These are phyloP conservation scores for Meteorus colon DNA, from an alignment of 2,888 invertebrate species.

Conservation along the genomic window DNA sequence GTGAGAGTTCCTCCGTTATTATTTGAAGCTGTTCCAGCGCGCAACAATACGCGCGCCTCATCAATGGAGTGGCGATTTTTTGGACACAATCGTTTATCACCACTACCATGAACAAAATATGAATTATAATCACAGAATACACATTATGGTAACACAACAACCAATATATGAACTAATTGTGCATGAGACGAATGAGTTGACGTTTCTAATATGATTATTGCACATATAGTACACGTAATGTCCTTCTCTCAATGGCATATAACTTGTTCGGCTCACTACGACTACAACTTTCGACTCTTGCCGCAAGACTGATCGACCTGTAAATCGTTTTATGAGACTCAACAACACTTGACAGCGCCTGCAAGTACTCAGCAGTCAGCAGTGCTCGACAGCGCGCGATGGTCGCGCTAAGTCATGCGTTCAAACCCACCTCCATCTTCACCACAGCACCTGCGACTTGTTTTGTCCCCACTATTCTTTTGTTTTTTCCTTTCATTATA, in stretches of 20 bases:
- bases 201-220: background rate
- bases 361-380: background rate
- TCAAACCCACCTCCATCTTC: constrained; percentile 22
- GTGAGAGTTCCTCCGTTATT: background rate
- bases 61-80: background rate
- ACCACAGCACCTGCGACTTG: constrained; percentile 17
- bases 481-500: background rate
- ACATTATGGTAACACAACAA: background rate
- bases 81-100: background rate
- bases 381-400: constrained; percentile 6
- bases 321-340: constrained; percentile 55
- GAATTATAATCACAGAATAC: constrained; percentile 9
- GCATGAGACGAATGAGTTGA: background rate
- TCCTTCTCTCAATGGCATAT: constrained; percentile 24
- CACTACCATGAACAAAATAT: constrained; percentile 3
- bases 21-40: background rate
- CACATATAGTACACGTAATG: background rate
- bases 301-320: constrained; percentile 67
- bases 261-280: constrained; percentile 55
- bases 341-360: constrained; percentile 39
- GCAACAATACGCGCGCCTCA: background rate
- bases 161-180: background rate
- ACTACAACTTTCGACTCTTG: constrained; percentile 68
- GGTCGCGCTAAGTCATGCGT: background rate
- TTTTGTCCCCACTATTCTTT: constrained; percentile 15